Evolutionary conservation across 2,888 invertebrate species (phyloP), one percentile per base, ranked within the genome.

Genomic region (Drosophila histrio): DNA sequence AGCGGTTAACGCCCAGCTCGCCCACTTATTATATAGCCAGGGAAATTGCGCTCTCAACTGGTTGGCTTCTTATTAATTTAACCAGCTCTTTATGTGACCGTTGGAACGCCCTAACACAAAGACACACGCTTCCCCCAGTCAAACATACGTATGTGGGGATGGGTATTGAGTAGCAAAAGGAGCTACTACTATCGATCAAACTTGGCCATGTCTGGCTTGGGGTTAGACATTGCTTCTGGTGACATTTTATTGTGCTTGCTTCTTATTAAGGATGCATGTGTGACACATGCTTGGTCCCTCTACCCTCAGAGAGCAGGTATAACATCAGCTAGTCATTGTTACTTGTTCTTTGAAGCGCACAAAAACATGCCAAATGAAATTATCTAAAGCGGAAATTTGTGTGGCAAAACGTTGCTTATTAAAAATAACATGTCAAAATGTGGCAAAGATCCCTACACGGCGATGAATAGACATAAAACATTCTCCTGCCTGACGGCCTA

Each of bases 131-230:
- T 19, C 11, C 15, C 30, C 30, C 21, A 53, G 28, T 32, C 50
- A 56, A n/a, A n/a, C n/a, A n/a, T n/a, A n/a, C n/a, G n/a, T 54
- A 62, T 72, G 66, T 52, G 38, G 66, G 47, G 38, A 17, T 30
- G 9, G 28, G 30, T 34, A 32, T 22, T 30, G 39, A 22, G 15
- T 2, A 17, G 7, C 1, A 8, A 8, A 32, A 56, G 67, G 66
- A 70, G 68, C 63, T 76, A 75, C 82, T n/a, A 74, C 84, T 87
- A 85, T 85, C 81, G 84, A 87, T 85, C 87, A 85, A 87, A 85
- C 84, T 64, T 61, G 36, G 36, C 36, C 58, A 67, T 24, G 53
- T 64, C 63, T 17, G 39, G 32, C 47, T 24, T 46, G 38, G 50
- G 67, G 17, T 19, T 66, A 63, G 58, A 57, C 61, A 67, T 76